phyloP scores from a whole-genome alignment of 2,113 vertebrate genomes.

The Tetraodon nigroviridis region DNA sequence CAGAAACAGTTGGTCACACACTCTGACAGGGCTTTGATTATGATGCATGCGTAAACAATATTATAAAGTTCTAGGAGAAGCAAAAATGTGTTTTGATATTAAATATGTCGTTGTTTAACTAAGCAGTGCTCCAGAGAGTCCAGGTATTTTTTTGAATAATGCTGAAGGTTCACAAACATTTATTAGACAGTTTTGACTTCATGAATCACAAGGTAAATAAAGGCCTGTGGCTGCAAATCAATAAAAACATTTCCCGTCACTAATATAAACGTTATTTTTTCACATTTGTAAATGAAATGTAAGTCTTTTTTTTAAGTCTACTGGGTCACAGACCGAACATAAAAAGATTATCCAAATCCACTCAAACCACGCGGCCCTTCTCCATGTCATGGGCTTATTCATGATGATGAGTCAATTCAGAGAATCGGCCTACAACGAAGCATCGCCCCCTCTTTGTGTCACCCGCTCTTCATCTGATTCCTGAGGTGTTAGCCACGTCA shows the following conservation, averaged over 20 bases:
- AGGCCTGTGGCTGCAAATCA: too few relatives aligned
- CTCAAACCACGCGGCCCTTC: background rate
- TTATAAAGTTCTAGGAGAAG: too few relatives aligned
- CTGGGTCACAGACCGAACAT: too few relatives aligned
- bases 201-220: too few relatives aligned
- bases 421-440: background rate
- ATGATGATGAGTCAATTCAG: conserved; percentile 12
- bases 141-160: background rate
- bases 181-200: background rate
- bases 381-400: conserved; percentile 2
- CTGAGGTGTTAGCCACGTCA: conserved; percentile 50
- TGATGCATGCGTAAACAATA: background rate
- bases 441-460: conserved; percentile 11
- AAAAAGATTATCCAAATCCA: background rate
- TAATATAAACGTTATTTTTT: too few relatives aligned
- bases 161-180: background rate
- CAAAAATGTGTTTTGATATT: too few relatives aligned
- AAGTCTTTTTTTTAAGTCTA: too few relatives aligned
- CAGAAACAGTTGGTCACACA: background rate
- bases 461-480: conserved; percentile 12
- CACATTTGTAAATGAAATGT: too few relatives aligned
- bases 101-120: too few relatives aligned
- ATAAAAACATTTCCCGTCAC: too few relatives aligned
- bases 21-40: background rate
- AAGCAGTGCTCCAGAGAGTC: too few relatives aligned